A percentile compares a stretch with the other conserved stretches of the same genome.
phyloP scores from a whole-genome alignment of 1,140 invertebrate species.

The Armadillidium nasatum region DNA sequence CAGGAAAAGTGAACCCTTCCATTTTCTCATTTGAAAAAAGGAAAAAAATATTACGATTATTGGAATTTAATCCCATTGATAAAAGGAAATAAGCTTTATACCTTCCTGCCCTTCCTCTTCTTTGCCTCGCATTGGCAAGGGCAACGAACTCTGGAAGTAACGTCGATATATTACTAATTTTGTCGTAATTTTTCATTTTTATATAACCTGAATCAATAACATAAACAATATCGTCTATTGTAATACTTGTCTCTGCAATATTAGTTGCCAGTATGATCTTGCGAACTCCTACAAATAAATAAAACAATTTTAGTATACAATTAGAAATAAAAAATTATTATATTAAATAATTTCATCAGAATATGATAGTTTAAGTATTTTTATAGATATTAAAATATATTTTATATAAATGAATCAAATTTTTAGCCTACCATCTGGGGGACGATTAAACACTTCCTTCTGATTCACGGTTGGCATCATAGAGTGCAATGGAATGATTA shows the following conservation, averaged over 20 bases:
- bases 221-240: constrained; percentile 84
- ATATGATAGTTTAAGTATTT: too few species aligned
- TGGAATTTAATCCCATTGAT: not conserved
- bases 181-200: constrained; percentile 70
- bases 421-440: constrained; percentile 58
- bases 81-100: constrained; percentile 41
- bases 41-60: too few species aligned
- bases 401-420: too few species aligned
- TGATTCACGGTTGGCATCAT: constrained; percentile 74
- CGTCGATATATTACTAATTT: constrained; percentile 65
- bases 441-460: constrained; percentile 64
- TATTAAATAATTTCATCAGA: too few species aligned
- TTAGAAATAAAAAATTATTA: too few species aligned
- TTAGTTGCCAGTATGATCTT: constrained; percentile 77
- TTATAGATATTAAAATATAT: too few species aligned
- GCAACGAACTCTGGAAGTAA: constrained; percentile 69
- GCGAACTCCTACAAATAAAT: constrained; percentile 52
- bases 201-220: constrained; percentile 78
- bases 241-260: constrained; percentile 83
- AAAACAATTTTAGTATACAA: too few species aligned
- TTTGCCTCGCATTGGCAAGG: constrained; percentile 71
- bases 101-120: constrained; percentile 69
- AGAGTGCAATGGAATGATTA: constrained; percentile 74
- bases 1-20: too few species aligned
- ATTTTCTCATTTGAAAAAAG: too few species aligned